Evolutionary conservation across 2,888 invertebrate genomes (phyloP), one percentile per base, ranked within the genome.

Genomic region (Bhutanitis thaidina): DNA sequence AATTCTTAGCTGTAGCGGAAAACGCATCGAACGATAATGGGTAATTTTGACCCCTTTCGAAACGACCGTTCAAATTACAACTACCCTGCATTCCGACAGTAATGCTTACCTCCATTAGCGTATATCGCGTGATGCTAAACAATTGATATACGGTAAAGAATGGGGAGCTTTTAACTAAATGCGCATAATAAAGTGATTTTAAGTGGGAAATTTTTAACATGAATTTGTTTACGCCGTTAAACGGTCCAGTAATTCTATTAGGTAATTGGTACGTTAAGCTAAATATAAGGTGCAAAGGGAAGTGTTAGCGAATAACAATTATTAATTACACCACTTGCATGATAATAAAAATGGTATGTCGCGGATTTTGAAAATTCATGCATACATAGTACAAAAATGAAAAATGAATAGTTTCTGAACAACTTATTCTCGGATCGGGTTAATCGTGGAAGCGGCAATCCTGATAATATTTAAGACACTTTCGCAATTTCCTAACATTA

Each of bases 81-180:
- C 63, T 69, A 62, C 49, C 56, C 25, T 34, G 55, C 62, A 78
- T 80, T 60, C 79, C 79, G 54, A 69, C 72, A 64, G 68, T 65
- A 65, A 64, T 52, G 54, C 54, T 39, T 54, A 59, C 62, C 62
- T 55, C 56, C 55, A 37, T 54, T 53, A 43, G 53, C 62, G 55
- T 58, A 38, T 48, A 60, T 69, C 50, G 74, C 76, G 76, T 76
- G 75, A 70, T 66, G 45, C 16, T 35, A 43, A 47, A 48, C 52
- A 48, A 52, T 56, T 53, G 53, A 15, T 35, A 48, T 12, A 37
- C 35, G 25, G 3, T 49, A 53, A 52, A 53, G 37, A 51, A 52
- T 52, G 53, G 56, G 59, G 56, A 55, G 54, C 48, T 55, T 59
- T n/a, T 56, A 54, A 53, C 53, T 48, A 49, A 59, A 58, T 57